Base-by-base conservation (phyloP, 2,113 vertebrate genomes). In the Dinomys branickii region DNA sequence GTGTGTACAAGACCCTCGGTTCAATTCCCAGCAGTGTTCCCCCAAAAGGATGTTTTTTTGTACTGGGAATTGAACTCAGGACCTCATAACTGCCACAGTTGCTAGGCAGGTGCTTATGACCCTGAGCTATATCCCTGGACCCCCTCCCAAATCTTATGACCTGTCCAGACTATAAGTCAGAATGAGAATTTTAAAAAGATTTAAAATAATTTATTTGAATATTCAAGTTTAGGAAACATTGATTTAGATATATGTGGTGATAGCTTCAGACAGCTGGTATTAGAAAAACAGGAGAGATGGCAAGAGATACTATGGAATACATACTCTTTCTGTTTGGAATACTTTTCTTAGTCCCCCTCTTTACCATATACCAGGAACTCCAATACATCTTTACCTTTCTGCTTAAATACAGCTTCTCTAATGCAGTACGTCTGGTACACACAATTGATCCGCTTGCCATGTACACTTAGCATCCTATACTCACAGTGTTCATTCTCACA, bases 231-330 rank as follows among this genome's bases (percentile, higher is more conserved):
- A 63, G 30, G 44, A 85, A 85, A 52, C 22, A 75, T 58, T 71
- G 78, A 85, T 71, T 91, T 59, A 85, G 95, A 56, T 78, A 69
- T 41, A 41, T 35, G 69, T 58, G 22, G n/a, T 80, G 58, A 81
- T 93, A 95, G n/a, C 52, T 47, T 88, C 77, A 87, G 59, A 94
- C n/a, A 73, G 81, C 61, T 81, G 50, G 50, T 94, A 10, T 78
- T 61, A 88, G 91, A 88, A 93, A 73, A 59, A 84, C 65, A 88
- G 20, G 81, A 75, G 56, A 87, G 61, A 78, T 22, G 61, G 38
- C 41, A 63, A 85, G 82, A 85, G n/a, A 41, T 12, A 14, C 5
- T 56, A 61, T 33, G 7, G 73, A 58, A 26, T 58, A 38, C 35
- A 5, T 19, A 35, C 61, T 58, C 16, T 81, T 85, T 83, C 56